Conservation (phyloP, 2,888 invertebrate genomes). For the Tenodera sinensis region DNA sequence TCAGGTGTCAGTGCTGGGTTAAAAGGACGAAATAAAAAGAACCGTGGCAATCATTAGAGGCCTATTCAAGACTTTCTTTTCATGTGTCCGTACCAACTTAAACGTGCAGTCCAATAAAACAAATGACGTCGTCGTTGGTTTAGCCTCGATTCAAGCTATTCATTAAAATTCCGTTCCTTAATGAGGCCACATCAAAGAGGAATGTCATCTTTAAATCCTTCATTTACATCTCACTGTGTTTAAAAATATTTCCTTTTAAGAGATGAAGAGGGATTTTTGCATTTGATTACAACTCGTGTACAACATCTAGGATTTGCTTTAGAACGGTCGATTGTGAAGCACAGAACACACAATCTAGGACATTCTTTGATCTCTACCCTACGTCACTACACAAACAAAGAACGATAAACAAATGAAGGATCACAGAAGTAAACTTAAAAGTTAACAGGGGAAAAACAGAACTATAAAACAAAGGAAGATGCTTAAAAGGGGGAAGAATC, state of each 20-base stretch:
- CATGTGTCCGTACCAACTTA: not conserved
- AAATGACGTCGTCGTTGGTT: not conserved
- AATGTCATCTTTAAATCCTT: not conserved
- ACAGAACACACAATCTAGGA: no score
- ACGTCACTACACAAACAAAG: not conserved
- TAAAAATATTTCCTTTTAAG: not conserved
- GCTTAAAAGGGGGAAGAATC: no score
- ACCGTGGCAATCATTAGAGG: not conserved
- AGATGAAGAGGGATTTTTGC: not conserved
- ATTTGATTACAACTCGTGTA: not conserved
- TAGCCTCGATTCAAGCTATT: not conserved
- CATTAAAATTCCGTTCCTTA: not conserved
- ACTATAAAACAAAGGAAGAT: not conserved
- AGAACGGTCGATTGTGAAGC: not conserved
- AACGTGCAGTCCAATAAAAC: not conserved
- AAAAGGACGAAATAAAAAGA: not conserved
- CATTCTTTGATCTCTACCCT: not conserved
- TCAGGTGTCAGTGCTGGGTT: not conserved
- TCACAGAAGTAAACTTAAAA: not conserved
- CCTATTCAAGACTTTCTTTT: not conserved
- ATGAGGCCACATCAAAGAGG: not conserved
- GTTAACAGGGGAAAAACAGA: not conserved
- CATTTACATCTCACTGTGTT: not conserved
- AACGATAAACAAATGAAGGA: not conserved
- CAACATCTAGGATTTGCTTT: not conserved